These are phyloP conservation scores for Eremobia ochroleuca DNA, from an alignment of 2,888 invertebrate species.

Conservation along the genomic window DNA sequence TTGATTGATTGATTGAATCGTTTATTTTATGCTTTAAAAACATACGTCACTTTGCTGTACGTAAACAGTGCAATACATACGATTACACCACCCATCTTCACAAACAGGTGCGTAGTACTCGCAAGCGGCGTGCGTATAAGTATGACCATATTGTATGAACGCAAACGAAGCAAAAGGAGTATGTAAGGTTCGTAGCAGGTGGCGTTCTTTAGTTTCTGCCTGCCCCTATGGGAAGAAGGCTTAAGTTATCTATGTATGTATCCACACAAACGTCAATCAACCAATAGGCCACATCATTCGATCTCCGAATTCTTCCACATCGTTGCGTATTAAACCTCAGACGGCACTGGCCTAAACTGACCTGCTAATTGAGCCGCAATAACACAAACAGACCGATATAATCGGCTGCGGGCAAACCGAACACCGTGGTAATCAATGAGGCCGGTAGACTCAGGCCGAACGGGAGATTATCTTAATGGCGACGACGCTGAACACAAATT, in stretches of 20 bases:
- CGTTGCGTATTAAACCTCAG: not conserved
- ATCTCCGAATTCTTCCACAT: not conserved
- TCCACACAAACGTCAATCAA: not conserved
- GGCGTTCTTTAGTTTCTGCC: not conserved
- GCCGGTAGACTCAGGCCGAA: conserved; percentile 67
- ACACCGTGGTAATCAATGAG: conserved; percentile 77
- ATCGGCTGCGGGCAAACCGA: conserved; percentile 49
- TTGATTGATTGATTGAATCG: too few species aligned
- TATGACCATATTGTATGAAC: not conserved
- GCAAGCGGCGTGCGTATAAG: not conserved
- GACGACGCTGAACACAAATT: conserved; percentile 83
- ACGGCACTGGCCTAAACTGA: conserved; percentile 9
- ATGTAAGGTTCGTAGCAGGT: not conserved
- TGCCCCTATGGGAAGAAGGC: not conserved
- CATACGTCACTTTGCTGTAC: not conserved
- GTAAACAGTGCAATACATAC: not conserved
- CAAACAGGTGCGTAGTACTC: not conserved
- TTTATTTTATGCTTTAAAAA: conserved; percentile 4
- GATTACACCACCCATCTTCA: not conserved
- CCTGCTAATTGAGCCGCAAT: conserved; percentile 47
- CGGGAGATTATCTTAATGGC: conserved; percentile 88
- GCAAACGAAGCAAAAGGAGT: not conserved
- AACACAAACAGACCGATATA: conserved; percentile 45
- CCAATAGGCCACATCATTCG: not conserved
- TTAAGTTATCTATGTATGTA: not conserved